A percentile compares a stretch with the other conserved stretches of the same genome.
Evolutionary conservation across 2,797 vertebrate species (phyloP).

Genomic region (Aplochiton taeniatus): DNA sequence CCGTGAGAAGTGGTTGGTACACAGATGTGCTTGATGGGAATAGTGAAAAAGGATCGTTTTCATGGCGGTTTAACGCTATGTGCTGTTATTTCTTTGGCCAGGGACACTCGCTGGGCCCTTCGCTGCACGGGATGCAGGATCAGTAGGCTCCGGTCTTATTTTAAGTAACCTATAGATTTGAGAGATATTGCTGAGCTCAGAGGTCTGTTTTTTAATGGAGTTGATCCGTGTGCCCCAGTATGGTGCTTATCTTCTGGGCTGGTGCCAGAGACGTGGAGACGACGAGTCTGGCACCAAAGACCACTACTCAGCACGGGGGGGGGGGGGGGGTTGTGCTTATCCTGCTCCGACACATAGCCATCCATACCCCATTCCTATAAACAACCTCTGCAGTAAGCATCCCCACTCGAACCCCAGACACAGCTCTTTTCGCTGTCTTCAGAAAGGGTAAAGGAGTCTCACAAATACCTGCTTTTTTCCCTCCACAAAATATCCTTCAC

Average conservation of each 20-base stretch:
- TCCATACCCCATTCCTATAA: slow-evolving; percentile 33
- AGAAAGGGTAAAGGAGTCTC: slow-evolving; percentile 29
- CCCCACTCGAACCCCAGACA: slow-evolving; percentile 25
- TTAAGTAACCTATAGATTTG: background rate
- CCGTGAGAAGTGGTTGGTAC: background rate
- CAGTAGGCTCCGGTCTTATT: background rate
- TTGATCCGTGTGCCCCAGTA: slow-evolving; percentile 20
- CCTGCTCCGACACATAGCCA: slow-evolving; percentile 39
- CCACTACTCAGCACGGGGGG: background rate
- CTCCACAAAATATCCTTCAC: slow-evolving; percentile 34
- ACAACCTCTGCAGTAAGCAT: slow-evolving; percentile 18
- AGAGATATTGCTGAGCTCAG: background rate
- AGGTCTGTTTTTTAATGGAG: background rate
- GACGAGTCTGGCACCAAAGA: background rate
- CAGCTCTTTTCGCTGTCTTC: slow-evolving; percentile 28
- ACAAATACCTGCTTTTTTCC: slow-evolving; percentile 33
- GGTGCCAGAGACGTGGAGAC: slow-evolving; percentile 4
- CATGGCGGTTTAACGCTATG: background rate
- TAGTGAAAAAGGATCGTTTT: background rate
- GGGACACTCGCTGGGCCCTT: no score
- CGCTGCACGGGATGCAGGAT: no score
- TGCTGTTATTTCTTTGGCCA: no score
- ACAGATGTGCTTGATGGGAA: background rate
- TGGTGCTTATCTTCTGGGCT: slow-evolving; percentile 31
- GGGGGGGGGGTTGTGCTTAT: slow-evolving; percentile 8